Percentiles rank a stretch among this genome's conserved stretches.
Evolutionary conservation across 2,888 invertebrate genomes (phyloP).

Genomic region (Steinernema hermaphroditum): DNA sequence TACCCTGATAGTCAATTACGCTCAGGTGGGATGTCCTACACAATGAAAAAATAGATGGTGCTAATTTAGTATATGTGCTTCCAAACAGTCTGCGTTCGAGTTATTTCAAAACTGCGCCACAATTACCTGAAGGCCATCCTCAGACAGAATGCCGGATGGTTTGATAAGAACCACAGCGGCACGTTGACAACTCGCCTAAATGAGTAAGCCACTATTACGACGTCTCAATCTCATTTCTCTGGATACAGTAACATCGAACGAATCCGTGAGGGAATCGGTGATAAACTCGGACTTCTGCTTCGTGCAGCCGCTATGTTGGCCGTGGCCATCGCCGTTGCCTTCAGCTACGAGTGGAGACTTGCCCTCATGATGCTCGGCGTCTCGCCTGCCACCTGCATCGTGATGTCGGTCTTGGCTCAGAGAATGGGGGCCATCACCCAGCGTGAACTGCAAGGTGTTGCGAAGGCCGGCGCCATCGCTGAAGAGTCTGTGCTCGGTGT

Average conservation of each 20-base stretch:
- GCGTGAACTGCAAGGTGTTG: slow-evolving; percentile 46
- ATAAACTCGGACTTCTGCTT: slow-evolving; percentile 56
- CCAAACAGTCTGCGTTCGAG: slow-evolving; percentile 51
- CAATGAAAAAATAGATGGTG: neutral
- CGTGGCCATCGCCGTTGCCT: slow-evolving; percentile 49
- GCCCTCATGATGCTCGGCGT: slow-evolving; percentile 56
- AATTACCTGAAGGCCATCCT: slow-evolving; percentile 47
- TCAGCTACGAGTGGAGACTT: slow-evolving; percentile 55
- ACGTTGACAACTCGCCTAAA: slow-evolving; percentile 52
- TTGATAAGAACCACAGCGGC: slow-evolving; percentile 55
- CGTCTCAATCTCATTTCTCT: too few relatives aligned
- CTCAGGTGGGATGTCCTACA: slow-evolving; percentile 44
- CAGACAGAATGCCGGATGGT: slow-evolving; percentile 59
- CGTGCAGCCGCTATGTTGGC: slow-evolving; percentile 52
- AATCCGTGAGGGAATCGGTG: slow-evolving; percentile 58
- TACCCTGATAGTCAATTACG: slow-evolving; percentile 49
- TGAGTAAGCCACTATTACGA: too few relatives aligned
- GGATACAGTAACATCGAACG: slow-evolving; percentile 52
- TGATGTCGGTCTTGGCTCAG: slow-evolving; percentile 57
- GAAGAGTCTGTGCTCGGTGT: slow-evolving; percentile 57
- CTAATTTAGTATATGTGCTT: slow-evolving; percentile 57
- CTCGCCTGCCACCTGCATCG: slow-evolving; percentile 52
- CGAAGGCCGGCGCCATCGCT: slow-evolving; percentile 56
- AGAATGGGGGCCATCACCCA: slow-evolving; percentile 49
- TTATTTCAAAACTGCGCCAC: slow-evolving; percentile 49